These are phyloP conservation scores for Gasterosteus aculeatus DNA, from an alignment of 2,113 vertebrate species.

Conservation along the genomic window DNA sequence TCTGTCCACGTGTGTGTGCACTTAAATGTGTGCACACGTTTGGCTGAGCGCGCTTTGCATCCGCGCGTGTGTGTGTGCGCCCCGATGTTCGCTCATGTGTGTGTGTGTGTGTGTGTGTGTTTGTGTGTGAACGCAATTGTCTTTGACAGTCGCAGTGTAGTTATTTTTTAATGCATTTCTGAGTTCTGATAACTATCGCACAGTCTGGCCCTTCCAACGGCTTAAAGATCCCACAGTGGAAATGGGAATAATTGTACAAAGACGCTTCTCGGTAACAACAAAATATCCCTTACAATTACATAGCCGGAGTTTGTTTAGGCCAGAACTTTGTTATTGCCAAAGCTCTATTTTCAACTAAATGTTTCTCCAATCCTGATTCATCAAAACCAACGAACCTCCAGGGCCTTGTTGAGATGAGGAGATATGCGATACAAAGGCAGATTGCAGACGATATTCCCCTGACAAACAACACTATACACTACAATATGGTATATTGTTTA, in stretches of 20 bases:
- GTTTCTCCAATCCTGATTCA: conserved; percentile 56
- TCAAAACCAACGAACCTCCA: conserved; percentile 54
- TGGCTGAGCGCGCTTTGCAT: conserved; percentile 50
- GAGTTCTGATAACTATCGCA: conserved; percentile 73
- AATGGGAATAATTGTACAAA: conserved; percentile 76
- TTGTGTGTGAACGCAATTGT: conserved; percentile 65
- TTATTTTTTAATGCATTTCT: conserved; percentile 77
- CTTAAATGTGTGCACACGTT: conserved; percentile 49
- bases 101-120: conserved; percentile 55
- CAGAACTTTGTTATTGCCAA: conserved; percentile 64
- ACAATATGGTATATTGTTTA: conserved; percentile 43
- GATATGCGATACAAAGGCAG: conserved; percentile 57
- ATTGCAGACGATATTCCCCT: conserved; percentile 56
- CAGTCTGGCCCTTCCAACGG: conserved; percentile 60
- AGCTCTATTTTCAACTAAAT: conserved; percentile 58
- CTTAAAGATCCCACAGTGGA: conserved; percentile 73
- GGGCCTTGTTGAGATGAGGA: conserved; percentile 49
- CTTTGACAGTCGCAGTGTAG: conserved; percentile 71
- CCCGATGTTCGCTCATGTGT: conserved; percentile 53
- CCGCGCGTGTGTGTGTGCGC: conserved; percentile 40
- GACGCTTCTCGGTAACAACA: conserved; percentile 69
- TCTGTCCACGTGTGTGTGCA: conserved; percentile 41
- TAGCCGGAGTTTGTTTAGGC: conserved; percentile 69
- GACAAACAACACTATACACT: conserved; percentile 42
- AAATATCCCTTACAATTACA: conserved; percentile 64